Evolutionary conservation across 2,797 vertebrate species (phyloP), one percentile per base, ranked within the genome.

Genomic region (Apogon hyalosoma): DNA sequence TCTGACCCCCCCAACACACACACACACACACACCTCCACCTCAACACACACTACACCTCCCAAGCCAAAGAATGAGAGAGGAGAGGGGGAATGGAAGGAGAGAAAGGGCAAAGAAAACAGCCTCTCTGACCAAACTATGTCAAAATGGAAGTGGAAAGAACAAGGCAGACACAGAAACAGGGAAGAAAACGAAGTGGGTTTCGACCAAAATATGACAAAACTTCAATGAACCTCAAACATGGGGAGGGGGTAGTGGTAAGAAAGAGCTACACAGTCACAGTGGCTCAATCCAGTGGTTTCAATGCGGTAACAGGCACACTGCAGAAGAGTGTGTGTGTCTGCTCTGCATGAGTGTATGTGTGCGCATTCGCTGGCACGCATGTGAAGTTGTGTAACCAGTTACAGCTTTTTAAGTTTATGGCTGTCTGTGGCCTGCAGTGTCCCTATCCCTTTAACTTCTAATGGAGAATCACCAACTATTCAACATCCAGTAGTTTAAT

Each of bases 161-260:
- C 79, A 68, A 78, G 82, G 45, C 69, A 58, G 74, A 88, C 75
- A 82, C 81, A 84, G 82, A 83, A 83, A 80, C 14, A 21, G 81
- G 78, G 79, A 85, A 79, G 80, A 81, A 86, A 87, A 80, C n/a
- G 10, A 72, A 86, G 87, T 72, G 85, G 83, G 80, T 85, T 90
- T 83, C 63, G 28, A 91, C 88, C 88, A 83, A 90, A 92, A 73
- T 88, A 92, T 91, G 88, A 88, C 81, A 89, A 90, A 91, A 91
- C 78, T 86, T 79, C 83, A 81, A 82, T 84, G 68, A 80, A 88
- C 84, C 88, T 88, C 86, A 88, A 85, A 87, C 80, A 70, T 55
- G 62, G 89, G 93, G 90, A 90, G 69, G 73, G 53, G 53, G 63
- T 8, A 70, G 66, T 2, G 42, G 67, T 19, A 49, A 71, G 70